Conservation (phyloP, 1,140 invertebrate species). For the Drosophila obscura region DNA sequence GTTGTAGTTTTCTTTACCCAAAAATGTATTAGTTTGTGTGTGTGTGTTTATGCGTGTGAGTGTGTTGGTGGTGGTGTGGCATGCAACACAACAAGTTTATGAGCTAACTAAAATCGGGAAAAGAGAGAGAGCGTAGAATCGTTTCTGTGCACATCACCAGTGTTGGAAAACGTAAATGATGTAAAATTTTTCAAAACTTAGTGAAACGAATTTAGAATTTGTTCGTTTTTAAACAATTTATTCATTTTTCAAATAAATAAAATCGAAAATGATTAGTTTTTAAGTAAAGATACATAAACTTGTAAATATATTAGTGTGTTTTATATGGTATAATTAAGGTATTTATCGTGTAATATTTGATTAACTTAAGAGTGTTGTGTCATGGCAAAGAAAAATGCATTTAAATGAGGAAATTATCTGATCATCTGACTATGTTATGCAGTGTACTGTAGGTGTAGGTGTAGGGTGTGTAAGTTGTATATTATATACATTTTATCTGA, state of each 20-base stretch:
- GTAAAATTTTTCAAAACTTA: slow-evolving; percentile 16
- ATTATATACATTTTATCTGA: slow-evolving; percentile 34
- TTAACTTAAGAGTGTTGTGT: slow-evolving; percentile 33
- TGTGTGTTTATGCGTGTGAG: slow-evolving; percentile 23
- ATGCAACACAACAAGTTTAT: slow-evolving; percentile 52
- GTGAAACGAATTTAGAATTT: slow-evolving; percentile 69
- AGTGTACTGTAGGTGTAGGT: neutral
- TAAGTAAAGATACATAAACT: slow-evolving; percentile 22
- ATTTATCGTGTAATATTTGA: slow-evolving; percentile 18
- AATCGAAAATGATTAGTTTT: slow-evolving; percentile 44
- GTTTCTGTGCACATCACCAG: too few relatives aligned
- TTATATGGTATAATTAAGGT: slow-evolving; percentile 10
- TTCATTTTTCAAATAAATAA: slow-evolving; percentile 82
- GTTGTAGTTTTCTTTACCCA: slow-evolving; percentile 29
- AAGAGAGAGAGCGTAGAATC: neutral
- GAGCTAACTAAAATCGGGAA: slow-evolving; percentile 7
- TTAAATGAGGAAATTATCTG: neutral
- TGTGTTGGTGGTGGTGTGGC: slow-evolving; percentile 10
- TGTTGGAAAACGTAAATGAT: too few relatives aligned
- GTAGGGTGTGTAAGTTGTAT: neutral
- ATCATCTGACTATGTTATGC: slow-evolving; percentile 7
- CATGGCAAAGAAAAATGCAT: slow-evolving; percentile 1
- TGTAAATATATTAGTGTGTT: too few relatives aligned
- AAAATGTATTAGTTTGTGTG: slow-evolving; percentile 32
- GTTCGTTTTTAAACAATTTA: slow-evolving; percentile 63